Conservation (phyloP, 2,797 vertebrate species). For the Girardinus metallicus region DNA sequence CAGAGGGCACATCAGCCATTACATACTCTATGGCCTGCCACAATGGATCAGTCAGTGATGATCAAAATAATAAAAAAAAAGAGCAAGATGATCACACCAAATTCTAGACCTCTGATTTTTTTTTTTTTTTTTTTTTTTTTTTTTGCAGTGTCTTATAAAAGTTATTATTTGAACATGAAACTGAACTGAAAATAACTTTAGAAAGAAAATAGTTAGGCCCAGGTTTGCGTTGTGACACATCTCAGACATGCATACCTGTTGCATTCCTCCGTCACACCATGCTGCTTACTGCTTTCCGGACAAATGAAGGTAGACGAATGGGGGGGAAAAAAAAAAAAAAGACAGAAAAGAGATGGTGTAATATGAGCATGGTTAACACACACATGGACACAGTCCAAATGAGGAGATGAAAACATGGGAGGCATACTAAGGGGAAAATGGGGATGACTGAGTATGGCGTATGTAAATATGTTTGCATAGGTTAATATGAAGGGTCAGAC, state of each 20-base stretch:
- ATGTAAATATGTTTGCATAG: neutral
- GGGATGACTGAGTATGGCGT: neutral
- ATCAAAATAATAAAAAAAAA: constrained; percentile 39
- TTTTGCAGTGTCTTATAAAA: constrained; percentile 14
- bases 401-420: constrained; percentile 29
- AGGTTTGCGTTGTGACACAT: constrained; percentile 57
- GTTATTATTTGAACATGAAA: constrained; percentile 23
- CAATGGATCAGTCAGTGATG: constrained; percentile 59
- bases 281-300: constrained; percentile 76
- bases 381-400: constrained; percentile 24
- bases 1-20: constrained; percentile 65
- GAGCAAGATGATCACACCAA: constrained; percentile 34
- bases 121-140: neutral
- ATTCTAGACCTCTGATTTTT: constrained; percentile 13
- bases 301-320: constrained; percentile 69
- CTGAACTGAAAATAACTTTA: constrained; percentile 8
- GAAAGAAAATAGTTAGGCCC: constrained; percentile 41
- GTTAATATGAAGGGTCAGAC: neutral
- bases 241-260: constrained; percentile 68
- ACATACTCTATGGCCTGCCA: constrained; percentile 41
- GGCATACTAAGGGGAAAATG: constrained; percentile 20
- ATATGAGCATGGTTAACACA: constrained; percentile 46
- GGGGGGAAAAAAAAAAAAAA: constrained; percentile 68
- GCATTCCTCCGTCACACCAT: constrained; percentile 71
- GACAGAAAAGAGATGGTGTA: constrained; percentile 68